Conservation (phyloP, 2,113 vertebrate genomes). For the Coryphaenoides rupestris region DNA sequence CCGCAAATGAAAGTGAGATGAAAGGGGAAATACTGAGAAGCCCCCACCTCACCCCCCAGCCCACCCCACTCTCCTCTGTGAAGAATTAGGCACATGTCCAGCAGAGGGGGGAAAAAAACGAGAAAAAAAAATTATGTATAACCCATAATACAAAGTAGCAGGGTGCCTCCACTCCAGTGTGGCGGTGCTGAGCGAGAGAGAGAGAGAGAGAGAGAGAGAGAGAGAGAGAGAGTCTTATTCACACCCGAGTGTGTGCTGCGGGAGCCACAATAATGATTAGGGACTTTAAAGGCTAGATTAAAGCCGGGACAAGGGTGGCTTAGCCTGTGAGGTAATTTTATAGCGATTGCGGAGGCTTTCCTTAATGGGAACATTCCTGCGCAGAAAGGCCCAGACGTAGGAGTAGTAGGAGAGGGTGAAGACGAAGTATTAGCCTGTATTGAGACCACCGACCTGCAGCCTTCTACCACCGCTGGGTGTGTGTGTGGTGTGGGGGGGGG, state of each 20-base stretch:
- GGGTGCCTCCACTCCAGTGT: slow-evolving; percentile 57
- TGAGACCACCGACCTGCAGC: not conserved
- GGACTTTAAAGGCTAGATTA: slow-evolving; percentile 67
- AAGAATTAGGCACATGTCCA: slow-evolving; percentile 60
- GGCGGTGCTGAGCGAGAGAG: slow-evolving; percentile 62
- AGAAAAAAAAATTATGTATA: slow-evolving; percentile 65
- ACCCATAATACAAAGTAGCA: slow-evolving; percentile 60
- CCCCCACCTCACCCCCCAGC: no score
- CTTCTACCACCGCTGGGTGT: slow-evolving; percentile 30
- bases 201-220: no score
- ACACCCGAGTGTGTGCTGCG: slow-evolving; percentile 37
- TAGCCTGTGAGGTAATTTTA: slow-evolving; percentile 63
- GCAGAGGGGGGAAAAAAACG: slow-evolving; percentile 8
- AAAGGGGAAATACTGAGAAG: slow-evolving; percentile 50
- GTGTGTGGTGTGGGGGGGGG: no score
- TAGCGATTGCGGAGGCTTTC: slow-evolving; percentile 48
- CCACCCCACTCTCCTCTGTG: slow-evolving; percentile 61
- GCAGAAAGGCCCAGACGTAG: slow-evolving; percentile 32
- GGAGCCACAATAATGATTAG: slow-evolving; percentile 67
- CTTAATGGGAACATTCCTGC: slow-evolving; percentile 65
- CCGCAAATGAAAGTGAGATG: slow-evolving; percentile 70
- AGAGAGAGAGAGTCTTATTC: slow-evolving; percentile 56
- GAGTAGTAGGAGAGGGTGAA: slow-evolving; percentile 22
- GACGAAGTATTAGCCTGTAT: not conserved
- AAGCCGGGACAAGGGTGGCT: slow-evolving; percentile 58